A percentile compares a stretch with the other conserved stretches of the same genome.
These are phyloP conservation scores for Scomber scombrus DNA, from an alignment of 2,113 vertebrate species.

Conservation along the genomic window DNA sequence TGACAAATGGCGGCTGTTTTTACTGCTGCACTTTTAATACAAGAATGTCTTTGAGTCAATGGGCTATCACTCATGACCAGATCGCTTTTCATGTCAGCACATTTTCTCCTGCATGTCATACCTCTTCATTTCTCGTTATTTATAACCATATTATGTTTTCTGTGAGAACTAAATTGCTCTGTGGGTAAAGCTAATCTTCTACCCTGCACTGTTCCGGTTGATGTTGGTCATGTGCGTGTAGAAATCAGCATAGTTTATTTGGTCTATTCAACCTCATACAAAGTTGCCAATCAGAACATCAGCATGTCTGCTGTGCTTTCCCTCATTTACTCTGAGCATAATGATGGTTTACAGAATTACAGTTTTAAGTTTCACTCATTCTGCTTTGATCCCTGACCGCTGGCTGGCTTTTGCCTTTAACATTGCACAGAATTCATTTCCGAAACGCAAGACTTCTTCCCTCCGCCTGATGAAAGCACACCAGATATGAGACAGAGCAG, in stretches of 20 bases:
- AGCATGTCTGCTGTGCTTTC: constrained; percentile 47
- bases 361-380: constrained; percentile 79
- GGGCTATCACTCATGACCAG: constrained; percentile 87
- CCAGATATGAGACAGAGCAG: constrained; percentile 81
- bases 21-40: constrained; percentile 87
- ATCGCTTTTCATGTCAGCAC: constrained; percentile 78
- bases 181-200: constrained; percentile 26
- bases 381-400: constrained; percentile 77
- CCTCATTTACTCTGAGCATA: constrained; percentile 64
- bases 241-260: constrained; percentile 82
- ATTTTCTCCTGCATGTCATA: constrained; percentile 50
- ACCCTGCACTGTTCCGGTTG: background rate
- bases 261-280: constrained; percentile 50
- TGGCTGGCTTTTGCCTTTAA: constrained; percentile 70
- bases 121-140: constrained; percentile 55
- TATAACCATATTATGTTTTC: constrained; percentile 45
- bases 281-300: constrained; percentile 70
- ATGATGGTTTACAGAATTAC: constrained; percentile 81
- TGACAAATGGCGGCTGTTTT: constrained; percentile 91
- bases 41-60: constrained; percentile 82
- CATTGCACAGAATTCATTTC: constrained; percentile 76
- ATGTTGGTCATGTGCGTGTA: constrained; percentile 62
- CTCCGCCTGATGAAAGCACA: constrained; percentile 78
- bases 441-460: constrained; percentile 66
- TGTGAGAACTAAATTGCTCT: constrained; percentile 45